A percentile compares a stretch with the other conserved stretches of the same genome.
These are phyloP conservation scores for Craterocephalus amniculus DNA, from an alignment of 2,797 vertebrate species.

Conservation along the genomic window DNA sequence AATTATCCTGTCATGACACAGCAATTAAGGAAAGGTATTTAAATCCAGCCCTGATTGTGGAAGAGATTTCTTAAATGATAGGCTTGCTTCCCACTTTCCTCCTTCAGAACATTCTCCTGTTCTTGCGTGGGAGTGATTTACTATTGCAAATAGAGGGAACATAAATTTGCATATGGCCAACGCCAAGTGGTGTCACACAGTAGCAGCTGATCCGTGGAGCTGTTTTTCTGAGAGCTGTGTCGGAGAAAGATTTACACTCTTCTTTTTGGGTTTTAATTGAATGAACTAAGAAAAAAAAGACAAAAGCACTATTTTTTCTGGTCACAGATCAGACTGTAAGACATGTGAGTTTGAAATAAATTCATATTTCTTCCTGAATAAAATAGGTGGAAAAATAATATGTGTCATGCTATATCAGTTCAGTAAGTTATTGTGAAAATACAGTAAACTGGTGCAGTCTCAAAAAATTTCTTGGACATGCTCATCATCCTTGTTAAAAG, in stretches of 20 bases:
- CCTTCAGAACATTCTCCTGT: conserved; percentile 41
- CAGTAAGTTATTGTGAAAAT: too few species aligned
- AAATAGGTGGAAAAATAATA: too few species aligned
- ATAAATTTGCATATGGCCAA: conserved; percentile 56
- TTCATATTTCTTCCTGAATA: too few species aligned
- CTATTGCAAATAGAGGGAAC: conserved; percentile 40
- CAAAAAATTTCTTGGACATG: too few species aligned
- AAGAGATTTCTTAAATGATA: conserved; percentile 62
- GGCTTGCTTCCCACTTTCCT: conserved; percentile 53
- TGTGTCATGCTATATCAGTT: too few species aligned
- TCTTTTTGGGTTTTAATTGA: conserved; percentile 10
- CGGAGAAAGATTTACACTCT: conserved; percentile 22
- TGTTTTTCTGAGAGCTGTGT: conserved; percentile 24
- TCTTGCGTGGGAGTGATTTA: conserved; percentile 49
- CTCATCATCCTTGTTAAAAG: neutral
- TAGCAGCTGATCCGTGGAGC: conserved; percentile 23
- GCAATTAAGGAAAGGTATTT: conserved; percentile 69
- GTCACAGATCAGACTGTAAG: too few species aligned
- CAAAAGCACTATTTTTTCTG: neutral
- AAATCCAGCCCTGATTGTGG: conserved; percentile 41
- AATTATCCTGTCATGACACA: conserved; percentile 69
- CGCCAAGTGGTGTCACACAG: conserved; percentile 33
- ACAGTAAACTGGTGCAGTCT: too few species aligned
- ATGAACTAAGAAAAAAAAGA: neutral
- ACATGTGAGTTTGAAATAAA: too few species aligned